Base-by-base conservation (phyloP, 2,113 vertebrate species). In the Galeopterus variegatus region DNA sequence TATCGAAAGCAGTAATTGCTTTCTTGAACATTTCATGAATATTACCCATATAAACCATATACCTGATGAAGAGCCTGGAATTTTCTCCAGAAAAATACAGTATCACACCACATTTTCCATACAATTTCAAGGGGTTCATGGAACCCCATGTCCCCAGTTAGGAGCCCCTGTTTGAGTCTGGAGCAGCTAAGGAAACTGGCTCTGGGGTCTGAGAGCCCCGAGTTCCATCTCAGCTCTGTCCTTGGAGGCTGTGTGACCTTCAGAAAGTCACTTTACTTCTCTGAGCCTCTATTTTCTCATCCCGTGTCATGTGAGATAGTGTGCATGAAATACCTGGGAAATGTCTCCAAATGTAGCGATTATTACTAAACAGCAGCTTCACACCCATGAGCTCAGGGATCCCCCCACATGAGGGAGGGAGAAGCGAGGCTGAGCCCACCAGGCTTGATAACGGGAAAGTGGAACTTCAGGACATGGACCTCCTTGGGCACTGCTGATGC, bases 381-480 rank as follows among this genome's bases (percentile, higher is more conserved):
- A 3, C 15, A 17, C 3, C 4, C 17, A 7, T 17, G 0, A 41
- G 52, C 45, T 15, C 19, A 3, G 58, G 45, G 48, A 33, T 65
- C 10, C 52, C 58, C 48, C 21, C 18, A 69, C 31, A 33, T 1
- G 0, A 3, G 15, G 64, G 26, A 60, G 56, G 73, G 75, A 31
- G 77, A 36, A 4, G 1, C 6, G 26, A 84, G 12, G 36, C 17
- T 64, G 67, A 85, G 7, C 13, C 52, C 67, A 12, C n/a, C 45
- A 36, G 4, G 18, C 36, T 28, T 17, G 1, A 54, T 54, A 11
- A 3, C 3, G 7, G 52, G 7, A 5, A 56, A 80, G n/a, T 15
- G 31, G 52, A 23, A 3, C 18, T 8, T n/a, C 0, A 0, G 0
- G 4, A 8, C 21, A 0, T 0, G 2, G 76, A 11, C 31, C 4